Evolutionary conservation across 2,888 invertebrate species (phyloP).

Genomic region (Pomacea canaliculata): DNA sequence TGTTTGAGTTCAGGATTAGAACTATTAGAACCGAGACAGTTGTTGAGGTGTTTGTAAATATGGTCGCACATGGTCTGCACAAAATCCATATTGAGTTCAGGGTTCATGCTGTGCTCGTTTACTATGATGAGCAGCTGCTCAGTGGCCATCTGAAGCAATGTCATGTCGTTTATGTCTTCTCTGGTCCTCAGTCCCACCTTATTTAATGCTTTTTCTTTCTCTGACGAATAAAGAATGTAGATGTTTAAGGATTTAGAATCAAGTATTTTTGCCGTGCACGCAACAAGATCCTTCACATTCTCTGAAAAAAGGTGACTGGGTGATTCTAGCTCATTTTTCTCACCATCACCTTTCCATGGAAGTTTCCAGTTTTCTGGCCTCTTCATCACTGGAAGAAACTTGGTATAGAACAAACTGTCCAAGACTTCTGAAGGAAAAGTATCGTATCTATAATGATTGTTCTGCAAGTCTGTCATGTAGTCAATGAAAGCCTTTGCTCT

Average conservation of each 20-base stretch:
- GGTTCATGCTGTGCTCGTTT: neutral
- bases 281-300: conserved; percentile 13
- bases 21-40: neutral
- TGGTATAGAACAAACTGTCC: conserved; percentile 1
- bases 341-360: conserved; percentile 9
- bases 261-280: conserved; percentile 10
- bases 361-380: conserved; percentile 25
- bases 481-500: conserved; percentile 18
- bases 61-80: neutral
- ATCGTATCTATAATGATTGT: neutral
- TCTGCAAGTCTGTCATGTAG: conserved; percentile 14
- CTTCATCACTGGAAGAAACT: conserved; percentile 26
- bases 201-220: neutral
- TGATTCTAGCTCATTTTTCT: neutral
- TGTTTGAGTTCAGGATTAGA: neutral
- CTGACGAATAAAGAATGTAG: neutral
- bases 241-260: conserved; percentile 5
- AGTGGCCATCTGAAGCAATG: neutral
- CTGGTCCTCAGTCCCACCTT: neutral
- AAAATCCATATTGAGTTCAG: neutral
- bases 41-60: conserved; percentile 6
- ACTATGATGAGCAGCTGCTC: conserved; percentile 4
- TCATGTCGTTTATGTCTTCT: neutral
- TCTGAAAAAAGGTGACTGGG: neutral
- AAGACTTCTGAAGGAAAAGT: neutral